Evolutionary conservation across 2,888 invertebrate genomes (phyloP).

Genomic region (Epinotia demarniana): DNA sequence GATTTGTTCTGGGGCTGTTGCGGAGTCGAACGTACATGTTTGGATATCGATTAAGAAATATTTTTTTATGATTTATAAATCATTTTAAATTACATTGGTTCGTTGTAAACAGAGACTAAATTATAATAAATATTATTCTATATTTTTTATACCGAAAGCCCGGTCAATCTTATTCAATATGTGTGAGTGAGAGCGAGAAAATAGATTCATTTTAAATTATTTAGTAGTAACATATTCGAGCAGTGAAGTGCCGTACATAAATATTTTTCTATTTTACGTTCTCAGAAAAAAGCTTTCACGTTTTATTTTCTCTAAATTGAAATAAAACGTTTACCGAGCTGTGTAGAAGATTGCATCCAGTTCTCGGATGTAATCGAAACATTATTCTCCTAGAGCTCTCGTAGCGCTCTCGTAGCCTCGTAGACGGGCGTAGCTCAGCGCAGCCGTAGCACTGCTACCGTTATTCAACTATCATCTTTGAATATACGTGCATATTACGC

Average conservation of each 20-base stretch:
- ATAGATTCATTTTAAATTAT: not conserved
- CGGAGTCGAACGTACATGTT: not conserved
- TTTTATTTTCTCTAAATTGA: slow-evolving; percentile 7
- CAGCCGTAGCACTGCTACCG: not conserved
- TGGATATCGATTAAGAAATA: not conserved
- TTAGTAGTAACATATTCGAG: not conserved
- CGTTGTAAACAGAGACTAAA: not conserved
- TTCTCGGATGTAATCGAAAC: slow-evolving; percentile 17
- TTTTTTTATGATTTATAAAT: not conserved
- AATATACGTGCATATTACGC: not conserved
- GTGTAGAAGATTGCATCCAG: slow-evolving; percentile 10
- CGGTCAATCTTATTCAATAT: not conserved
- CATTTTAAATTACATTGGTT: not conserved
- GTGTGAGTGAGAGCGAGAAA: not conserved
- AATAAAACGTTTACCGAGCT: slow-evolving; percentile 11
- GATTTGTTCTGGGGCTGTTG: slow-evolving; percentile 31
- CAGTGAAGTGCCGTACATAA: not conserved
- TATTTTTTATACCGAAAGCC: not conserved
- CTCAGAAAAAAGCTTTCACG: slow-evolving; percentile 1
- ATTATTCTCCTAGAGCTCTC: slow-evolving; percentile 19
- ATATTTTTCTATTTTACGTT: not conserved
- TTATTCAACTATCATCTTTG: not conserved
- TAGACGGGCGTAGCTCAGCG: slow-evolving; percentile 2
- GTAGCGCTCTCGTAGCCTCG: slow-evolving; percentile 17
- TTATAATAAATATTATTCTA: not conserved